These are phyloP conservation scores for Trissolcus basalis DNA, from an alignment of 1,140 invertebrate genomes.

Conservation along the genomic window DNA sequence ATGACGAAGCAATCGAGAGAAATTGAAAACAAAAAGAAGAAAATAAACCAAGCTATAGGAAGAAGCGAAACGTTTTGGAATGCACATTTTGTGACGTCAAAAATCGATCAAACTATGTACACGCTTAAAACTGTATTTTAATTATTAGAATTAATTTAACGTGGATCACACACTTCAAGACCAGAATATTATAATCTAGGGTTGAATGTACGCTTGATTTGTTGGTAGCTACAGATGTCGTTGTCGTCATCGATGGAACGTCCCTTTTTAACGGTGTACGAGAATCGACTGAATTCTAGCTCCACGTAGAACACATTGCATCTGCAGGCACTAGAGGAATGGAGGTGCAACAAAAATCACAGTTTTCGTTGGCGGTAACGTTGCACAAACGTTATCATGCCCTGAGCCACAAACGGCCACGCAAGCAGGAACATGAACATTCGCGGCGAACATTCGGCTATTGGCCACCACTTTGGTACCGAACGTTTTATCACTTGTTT, in stretches of 20 bases:
- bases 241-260: constrained; percentile 7
- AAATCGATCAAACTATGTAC: constrained; percentile 45
- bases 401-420: constrained; percentile 79
- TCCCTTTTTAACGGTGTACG: too few species aligned
- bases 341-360: constrained; percentile 61
- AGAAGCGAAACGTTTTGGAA: constrained; percentile 19
- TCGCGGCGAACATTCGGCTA: constrained; percentile 76
- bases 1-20: not conserved
- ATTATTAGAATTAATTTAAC: constrained; percentile 3
- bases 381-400: constrained; percentile 67
- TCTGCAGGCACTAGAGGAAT: constrained; percentile 50
- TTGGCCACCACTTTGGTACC: constrained; percentile 77
- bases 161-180: constrained; percentile 34
- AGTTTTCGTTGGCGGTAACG: constrained; percentile 70
- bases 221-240: constrained; percentile 39
- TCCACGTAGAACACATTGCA: constrained; percentile 45
- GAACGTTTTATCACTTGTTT: constrained; percentile 46
- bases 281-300: constrained; percentile 17
- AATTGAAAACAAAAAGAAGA: not conserved
- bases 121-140: constrained; percentile 24
- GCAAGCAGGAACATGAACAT: constrained; percentile 77
- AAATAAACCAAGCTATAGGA: not conserved
- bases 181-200: constrained; percentile 49
- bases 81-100: constrained; percentile 15
- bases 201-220: constrained; percentile 30